These are phyloP conservation scores for Umimayanthus chanpuru DNA, from an alignment of 92 coral and sea anemone species.

Conservation along the genomic window DNA sequence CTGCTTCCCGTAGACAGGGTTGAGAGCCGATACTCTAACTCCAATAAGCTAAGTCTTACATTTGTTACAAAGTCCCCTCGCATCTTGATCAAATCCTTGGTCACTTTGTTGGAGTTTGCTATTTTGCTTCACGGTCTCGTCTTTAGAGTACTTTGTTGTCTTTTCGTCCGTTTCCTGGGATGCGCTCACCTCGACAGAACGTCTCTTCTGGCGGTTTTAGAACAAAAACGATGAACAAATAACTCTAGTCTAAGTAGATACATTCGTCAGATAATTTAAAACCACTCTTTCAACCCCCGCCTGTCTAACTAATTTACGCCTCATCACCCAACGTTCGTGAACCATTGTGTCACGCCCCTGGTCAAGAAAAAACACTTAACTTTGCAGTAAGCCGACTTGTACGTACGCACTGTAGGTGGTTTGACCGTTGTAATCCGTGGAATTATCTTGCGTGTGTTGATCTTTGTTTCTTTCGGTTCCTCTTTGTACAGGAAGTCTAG, in stretches of 20 bases:
- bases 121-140: background rate
- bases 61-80: constrained; percentile 20
- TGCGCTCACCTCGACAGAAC: background rate
- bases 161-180: background rate
- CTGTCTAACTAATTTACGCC: constrained; percentile 19
- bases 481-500: background rate
- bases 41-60: constrained; percentile 25
- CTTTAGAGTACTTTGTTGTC: background rate
- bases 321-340: constrained; percentile 18
- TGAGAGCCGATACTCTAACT: constrained; percentile 25
- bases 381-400: background rate
- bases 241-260: constrained; percentile 1
- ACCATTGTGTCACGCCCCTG: constrained; percentile 16
- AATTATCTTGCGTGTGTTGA: background rate
- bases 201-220: constrained; percentile 17
- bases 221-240: constrained; percentile 18
- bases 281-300: constrained; percentile 34
- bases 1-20: constrained; percentile 42
- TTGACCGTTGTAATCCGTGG: background rate
- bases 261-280: constrained; percentile 35
- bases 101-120: background rate
- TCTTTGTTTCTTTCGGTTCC: background rate
- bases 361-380: too few relatives aligned
- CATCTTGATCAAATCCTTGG: constrained; percentile 13
- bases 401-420: background rate